These are phyloP conservation scores for Daubentonia madagascariensis DNA, from an alignment of 2,113 vertebrate species.

Conservation along the genomic window DNA sequence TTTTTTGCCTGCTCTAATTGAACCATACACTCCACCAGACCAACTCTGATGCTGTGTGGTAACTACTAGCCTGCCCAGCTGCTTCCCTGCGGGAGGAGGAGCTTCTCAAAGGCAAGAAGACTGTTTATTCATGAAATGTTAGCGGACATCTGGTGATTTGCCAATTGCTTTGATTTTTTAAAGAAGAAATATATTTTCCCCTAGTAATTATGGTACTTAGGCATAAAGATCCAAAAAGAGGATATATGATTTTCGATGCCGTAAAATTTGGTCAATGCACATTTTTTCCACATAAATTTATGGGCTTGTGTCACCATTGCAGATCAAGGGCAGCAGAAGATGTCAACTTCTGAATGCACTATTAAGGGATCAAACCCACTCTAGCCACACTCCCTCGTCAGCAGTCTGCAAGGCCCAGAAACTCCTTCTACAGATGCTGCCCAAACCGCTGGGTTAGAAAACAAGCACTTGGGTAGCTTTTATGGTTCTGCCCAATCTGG, in stretches of 20 bases:
- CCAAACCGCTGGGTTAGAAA: slow-evolving; percentile 54
- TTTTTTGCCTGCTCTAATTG: not conserved
- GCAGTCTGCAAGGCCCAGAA: slow-evolving; percentile 78
- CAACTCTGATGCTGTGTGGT: fast-evolving
- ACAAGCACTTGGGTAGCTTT: slow-evolving; percentile 70
- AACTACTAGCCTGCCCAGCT: too few relatives aligned
- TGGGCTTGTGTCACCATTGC: slow-evolving; percentile 42
- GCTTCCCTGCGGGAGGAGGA: not conserved
- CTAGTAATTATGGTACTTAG: slow-evolving; percentile 58
- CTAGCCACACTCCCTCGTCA: slow-evolving; percentile 47
- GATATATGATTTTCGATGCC: slow-evolving; percentile 53
- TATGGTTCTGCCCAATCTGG: slow-evolving; percentile 38
- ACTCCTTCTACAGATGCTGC: slow-evolving; percentile 66
- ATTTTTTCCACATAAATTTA: slow-evolving; percentile 73
- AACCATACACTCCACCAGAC: not conserved
- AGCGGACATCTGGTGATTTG: not conserved
- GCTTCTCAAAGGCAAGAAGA: not conserved
- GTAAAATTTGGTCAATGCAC: slow-evolving; percentile 62
- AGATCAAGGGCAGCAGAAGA: slow-evolving; percentile 53
- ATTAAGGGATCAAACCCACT: slow-evolving; percentile 22
- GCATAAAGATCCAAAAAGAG: slow-evolving; percentile 74
- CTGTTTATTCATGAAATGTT: not conserved
- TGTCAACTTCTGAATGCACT: slow-evolving; percentile 76
- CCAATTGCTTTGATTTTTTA: slow-evolving; percentile 38
- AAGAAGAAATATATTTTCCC: slow-evolving; percentile 47